Base-by-base conservation (phyloP, 1,140 invertebrate species). In the Trigoniulus corallinus region DNA sequence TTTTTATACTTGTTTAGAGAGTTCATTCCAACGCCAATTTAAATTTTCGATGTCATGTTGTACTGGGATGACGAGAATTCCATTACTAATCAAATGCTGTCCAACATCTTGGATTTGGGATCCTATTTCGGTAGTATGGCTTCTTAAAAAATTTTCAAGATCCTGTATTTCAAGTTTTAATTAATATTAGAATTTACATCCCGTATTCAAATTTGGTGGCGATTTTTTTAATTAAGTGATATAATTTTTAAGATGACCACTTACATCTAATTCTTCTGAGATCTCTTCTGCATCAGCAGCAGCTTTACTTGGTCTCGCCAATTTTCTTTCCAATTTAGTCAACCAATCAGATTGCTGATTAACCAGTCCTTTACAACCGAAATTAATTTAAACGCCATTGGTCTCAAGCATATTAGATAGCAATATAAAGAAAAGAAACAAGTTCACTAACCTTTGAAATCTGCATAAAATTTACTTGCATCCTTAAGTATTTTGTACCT, bases 251-350 rank as follows among this genome's bases (percentile, higher is more conserved):
- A 25, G 21, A n/a, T 20, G 15, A 49, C 23, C 23, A 60, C 78
- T 77, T 65, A 89, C 86, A 69, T 88, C 84, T 37, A 92, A 71
- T 62, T 88, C 82, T 62, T 88, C 86, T 25, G 84, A 84, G 53
- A 91, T 82, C 67, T 93, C 88, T 69, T 93, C 88, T n/a, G 87
- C 86, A 70, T 92, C 88, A n/a, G 80, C 82, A 54, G 80, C 80
- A 59, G 72, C 72, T 54, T 79, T 77, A 0, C 77, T 74, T 7
- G 78, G 77, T 59, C 76, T 76, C 54, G 75, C 76, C 49, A 92
- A 69, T 61, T 84, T 79, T 58, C 80, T 81, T 60, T 88, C 80
- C 53, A 93, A 67, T 53, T 80, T 78, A 62, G 86, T 81, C 52
- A 91, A 68, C 76, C 85, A 89, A 45, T 81, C 80, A 53, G 73